A percentile compares a stretch with the other conserved stretches of the same genome.
Conservation (phyloP, 2,113 vertebrate genomes). For the Zosterops pallidus region DNA sequence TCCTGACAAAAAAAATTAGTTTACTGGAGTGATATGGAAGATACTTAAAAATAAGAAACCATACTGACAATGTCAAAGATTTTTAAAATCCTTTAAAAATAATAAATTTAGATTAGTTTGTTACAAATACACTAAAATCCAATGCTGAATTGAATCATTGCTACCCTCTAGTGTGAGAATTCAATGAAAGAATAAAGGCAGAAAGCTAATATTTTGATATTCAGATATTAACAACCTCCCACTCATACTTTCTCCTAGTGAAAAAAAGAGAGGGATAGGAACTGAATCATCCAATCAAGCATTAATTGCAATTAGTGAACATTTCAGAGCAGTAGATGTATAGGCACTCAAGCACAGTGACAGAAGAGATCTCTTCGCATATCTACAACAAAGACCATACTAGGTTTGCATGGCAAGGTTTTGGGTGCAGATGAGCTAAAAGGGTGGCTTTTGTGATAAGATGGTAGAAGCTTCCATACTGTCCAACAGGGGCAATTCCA, state of each 20-base stretch:
- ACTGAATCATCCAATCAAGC: background rate
- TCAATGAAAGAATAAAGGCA: background rate
- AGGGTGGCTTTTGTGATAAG: background rate
- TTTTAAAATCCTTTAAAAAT: background rate
- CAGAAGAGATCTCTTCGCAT: background rate
- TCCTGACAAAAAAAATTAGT: background rate
- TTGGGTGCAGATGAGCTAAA: accelerated
- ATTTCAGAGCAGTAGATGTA: background rate
- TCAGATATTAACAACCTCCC: background rate
- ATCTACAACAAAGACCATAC: accelerated
- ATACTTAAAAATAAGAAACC: background rate
- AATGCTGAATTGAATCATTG: background rate
- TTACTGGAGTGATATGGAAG: background rate
- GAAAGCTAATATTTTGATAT: background rate
- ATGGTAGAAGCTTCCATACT: background rate
- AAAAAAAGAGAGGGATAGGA: background rate
- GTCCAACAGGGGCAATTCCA: background rate
- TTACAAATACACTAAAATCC: background rate
- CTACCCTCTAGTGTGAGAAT: background rate
- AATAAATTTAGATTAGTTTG: background rate
- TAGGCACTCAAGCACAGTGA: background rate
- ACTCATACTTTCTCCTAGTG: background rate
- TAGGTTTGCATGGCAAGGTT: background rate
- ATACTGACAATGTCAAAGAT: background rate
- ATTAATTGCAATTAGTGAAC: conserved; percentile 23